Conservation (phyloP, 2,113 vertebrate genomes). For the Promerops cafer region DNA sequence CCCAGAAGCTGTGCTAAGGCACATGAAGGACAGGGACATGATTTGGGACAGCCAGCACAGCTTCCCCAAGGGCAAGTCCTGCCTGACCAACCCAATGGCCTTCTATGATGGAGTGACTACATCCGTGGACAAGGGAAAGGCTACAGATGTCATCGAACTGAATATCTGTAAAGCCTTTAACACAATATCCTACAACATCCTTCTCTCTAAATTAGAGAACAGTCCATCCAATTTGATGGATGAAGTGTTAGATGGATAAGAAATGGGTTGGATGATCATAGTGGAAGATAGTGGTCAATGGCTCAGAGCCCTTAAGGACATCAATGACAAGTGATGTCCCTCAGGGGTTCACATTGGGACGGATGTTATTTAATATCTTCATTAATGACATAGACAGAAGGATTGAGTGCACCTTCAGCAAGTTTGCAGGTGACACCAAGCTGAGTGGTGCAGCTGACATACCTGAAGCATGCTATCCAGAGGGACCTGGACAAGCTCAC, state of each 20-base stretch:
- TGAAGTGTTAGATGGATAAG: background rate
- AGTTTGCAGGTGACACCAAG: background rate
- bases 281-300: background rate
- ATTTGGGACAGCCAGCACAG: background rate
- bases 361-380: background rate
- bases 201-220: background rate
- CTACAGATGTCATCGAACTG: background rate
- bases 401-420: background rate
- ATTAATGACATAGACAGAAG: background rate
- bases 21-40: background rate
- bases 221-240: background rate
- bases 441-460: background rate
- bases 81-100: background rate
- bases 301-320: background rate
- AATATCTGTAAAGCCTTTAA: background rate
- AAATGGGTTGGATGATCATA: background rate
- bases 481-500: background rate
- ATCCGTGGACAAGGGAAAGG: background rate
- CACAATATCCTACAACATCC: no score
- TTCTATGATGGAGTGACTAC: background rate
- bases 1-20: background rate
- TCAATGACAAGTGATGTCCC: background rate
- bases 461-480: background rate
- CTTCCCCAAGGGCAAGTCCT: background rate
- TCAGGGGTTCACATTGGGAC: fast-evolving